Percentiles rank a stretch among this genome's conserved stretches.
Evolutionary conservation across 1,140 invertebrate genomes (phyloP).

Genomic region (Gonatopus flavifemur): DNA sequence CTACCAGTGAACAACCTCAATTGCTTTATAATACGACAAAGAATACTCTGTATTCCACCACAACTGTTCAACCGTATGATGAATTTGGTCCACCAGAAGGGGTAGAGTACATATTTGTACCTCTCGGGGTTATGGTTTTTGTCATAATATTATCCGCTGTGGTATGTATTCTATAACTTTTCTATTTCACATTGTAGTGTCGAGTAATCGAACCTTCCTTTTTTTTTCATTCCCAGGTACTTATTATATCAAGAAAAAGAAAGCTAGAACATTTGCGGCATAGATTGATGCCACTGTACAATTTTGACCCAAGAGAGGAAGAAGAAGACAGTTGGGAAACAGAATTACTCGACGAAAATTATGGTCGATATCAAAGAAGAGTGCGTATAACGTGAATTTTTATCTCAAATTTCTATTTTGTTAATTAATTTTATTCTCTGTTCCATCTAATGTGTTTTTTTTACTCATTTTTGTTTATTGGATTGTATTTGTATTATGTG

Average conservation of each 20-base stretch:
- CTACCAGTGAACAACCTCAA: conserved; percentile 19
- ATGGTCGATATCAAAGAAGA: conserved; percentile 48
- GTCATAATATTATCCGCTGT: conserved; percentile 54
- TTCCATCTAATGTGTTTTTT: no score
- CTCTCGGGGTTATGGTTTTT: conserved; percentile 54
- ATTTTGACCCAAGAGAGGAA: conserved; percentile 66
- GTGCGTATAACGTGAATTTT: conserved; percentile 47
- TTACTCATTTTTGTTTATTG: no score
- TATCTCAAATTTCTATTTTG: no score
- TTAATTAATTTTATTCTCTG: no score
- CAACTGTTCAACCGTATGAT: conserved; percentile 46
- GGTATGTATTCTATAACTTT: no score
- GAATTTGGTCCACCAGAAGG: conserved; percentile 55
- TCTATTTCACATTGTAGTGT: neutral
- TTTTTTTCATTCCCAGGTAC: conserved; percentile 36
- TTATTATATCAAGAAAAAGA: conserved; percentile 56
- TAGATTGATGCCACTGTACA: conserved; percentile 69
- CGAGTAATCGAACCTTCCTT: conserved; percentile 12
- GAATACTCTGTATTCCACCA: conserved; percentile 27
- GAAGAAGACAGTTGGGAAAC: conserved; percentile 66
- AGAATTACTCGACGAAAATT: conserved; percentile 58
- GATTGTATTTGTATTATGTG: no score
- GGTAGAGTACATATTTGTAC: conserved; percentile 57
- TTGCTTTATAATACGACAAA: conserved; percentile 19
- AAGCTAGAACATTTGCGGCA: conserved; percentile 64